Percentiles rank a stretch among this genome's conserved stretches.
These are phyloP conservation scores for Uria lomvia DNA, from an alignment of 2,113 vertebrate genomes.

Conservation along the genomic window DNA sequence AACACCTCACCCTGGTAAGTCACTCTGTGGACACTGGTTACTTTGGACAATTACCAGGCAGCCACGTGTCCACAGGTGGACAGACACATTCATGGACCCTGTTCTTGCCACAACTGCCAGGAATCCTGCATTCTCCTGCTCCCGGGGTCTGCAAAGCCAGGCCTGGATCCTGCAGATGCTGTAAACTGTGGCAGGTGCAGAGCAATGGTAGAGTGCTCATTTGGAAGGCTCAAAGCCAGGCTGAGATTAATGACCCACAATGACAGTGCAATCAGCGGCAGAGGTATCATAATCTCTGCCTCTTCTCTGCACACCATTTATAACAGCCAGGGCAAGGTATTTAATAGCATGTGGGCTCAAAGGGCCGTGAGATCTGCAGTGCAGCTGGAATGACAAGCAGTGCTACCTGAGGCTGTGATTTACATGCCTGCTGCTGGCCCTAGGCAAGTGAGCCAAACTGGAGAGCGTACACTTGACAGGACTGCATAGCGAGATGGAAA, in stretches of 20 bases:
- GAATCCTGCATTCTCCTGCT: background rate
- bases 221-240: background rate
- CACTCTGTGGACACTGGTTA: rapidly evolving
- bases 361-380: background rate
- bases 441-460: background rate
- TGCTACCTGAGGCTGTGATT: background rate
- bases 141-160: background rate
- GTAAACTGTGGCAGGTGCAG: background rate
- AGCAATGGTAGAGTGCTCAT: background rate
- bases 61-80: background rate
- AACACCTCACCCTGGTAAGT: background rate
- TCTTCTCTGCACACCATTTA: background rate
- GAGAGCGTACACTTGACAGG: background rate
- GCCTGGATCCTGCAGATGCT: background rate
- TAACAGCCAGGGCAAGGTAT: background rate
- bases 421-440: background rate
- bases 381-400: background rate
- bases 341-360: background rate
- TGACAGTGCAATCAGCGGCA: background rate
- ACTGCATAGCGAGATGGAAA: background rate
- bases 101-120: rapidly evolving
- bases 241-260: background rate
- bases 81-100: background rate
- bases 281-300: background rate
- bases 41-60: background rate